phyloP scores from a whole-genome alignment of 2,888 invertebrate species.

The Incurvaria masculella region DNA sequence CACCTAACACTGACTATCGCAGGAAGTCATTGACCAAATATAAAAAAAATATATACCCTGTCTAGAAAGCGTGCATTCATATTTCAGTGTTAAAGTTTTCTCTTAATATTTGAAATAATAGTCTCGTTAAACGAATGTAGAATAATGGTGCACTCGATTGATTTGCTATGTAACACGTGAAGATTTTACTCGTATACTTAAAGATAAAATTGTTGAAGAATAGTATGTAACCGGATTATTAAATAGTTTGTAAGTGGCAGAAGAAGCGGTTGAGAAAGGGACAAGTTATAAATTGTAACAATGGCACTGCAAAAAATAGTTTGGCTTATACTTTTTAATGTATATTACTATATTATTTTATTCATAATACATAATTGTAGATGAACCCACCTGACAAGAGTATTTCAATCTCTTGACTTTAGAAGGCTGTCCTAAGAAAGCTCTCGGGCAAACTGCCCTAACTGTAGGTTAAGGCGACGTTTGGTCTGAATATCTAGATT shows the following conservation, averaged over 20 bases:
- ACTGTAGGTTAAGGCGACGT: background rate
- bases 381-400: background rate
- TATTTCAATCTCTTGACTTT: background rate
- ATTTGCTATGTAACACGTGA: background rate
- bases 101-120: background rate
- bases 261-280: too few relatives aligned
- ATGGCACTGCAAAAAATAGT: background rate
- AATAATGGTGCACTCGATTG: background rate
- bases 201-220: background rate
- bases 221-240: background rate
- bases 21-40: background rate
- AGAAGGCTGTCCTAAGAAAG: background rate
- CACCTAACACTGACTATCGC: background rate
- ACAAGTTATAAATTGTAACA: too few relatives aligned
- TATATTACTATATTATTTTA: background rate
- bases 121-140: background rate
- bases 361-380: background rate
- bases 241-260: background rate
- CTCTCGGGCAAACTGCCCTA: too few relatives aligned
- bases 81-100: background rate
- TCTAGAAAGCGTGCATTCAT: background rate
- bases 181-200: too few relatives aligned
- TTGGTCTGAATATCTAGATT: constrained; percentile 28
- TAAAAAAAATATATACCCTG: background rate
- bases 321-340: background rate